These are phyloP conservation scores for Microcebus lehilahytsara DNA, from an alignment of 2,113 vertebrate species.

Conservation along the genomic window DNA sequence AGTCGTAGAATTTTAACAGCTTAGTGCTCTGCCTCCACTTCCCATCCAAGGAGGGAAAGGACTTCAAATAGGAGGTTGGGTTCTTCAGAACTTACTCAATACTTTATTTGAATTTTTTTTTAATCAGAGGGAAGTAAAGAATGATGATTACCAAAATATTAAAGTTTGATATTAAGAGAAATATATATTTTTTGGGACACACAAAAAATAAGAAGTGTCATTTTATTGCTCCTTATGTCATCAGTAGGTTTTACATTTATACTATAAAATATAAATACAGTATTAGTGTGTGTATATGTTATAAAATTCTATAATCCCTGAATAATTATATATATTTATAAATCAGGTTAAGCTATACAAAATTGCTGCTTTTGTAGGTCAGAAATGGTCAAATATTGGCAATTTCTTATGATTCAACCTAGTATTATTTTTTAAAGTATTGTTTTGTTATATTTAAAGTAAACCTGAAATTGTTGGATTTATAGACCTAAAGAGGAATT, in stretches of 20 bases:
- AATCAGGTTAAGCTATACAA: background rate
- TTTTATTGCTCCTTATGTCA: background rate
- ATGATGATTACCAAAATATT: background rate
- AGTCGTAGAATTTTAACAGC: background rate
- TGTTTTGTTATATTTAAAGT: background rate
- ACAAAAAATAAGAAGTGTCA: background rate
- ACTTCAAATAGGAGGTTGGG: background rate
- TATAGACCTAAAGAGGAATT: background rate
- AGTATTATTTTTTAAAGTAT: background rate
- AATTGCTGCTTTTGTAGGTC: background rate
- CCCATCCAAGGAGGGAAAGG: background rate
- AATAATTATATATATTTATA: background rate
- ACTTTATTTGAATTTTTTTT: background rate
- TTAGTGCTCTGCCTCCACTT: background rate
- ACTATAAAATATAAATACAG: background rate
- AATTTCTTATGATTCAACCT: background rate
- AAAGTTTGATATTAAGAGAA: background rate
- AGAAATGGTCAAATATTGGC: background rate
- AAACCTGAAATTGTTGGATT: background rate
- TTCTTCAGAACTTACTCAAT: background rate
- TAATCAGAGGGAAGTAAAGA: background rate
- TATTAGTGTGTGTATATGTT: background rate
- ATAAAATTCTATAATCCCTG: background rate
- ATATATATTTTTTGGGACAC: background rate
- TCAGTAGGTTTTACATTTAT: background rate